Evolutionary conservation across 2,888 invertebrate genomes (phyloP), one percentile per base, ranked within the genome.

Genomic region (Pheosia tremula): DNA sequence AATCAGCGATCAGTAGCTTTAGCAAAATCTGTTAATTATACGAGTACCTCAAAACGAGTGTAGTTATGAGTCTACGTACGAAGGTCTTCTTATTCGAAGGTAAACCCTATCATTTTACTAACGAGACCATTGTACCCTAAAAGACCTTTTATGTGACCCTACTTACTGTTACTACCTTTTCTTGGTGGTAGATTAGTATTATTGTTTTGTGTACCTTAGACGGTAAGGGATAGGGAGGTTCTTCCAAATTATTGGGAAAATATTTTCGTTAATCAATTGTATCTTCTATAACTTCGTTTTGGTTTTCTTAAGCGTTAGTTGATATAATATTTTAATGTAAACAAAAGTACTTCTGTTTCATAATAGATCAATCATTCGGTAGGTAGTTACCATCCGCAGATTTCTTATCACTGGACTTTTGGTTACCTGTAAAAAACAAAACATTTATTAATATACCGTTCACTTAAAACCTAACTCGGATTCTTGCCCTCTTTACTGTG

Each of bases 41-140:
- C 3, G 7, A 5, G n/a, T 8, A 38, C 0, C 24, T 24, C 24
- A 24, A 24, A 24, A 0, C 1, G 38, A 13, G 10, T 39, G 39
- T n/a, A 11, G 6, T 39, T 8, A 55, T 39, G 39, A 55, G 55
- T 39, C 11, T n/a, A 38, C 55, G 11, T 37, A 37, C 10, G 4
- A 69, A 69, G 59, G 63, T 62, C 52, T 61, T 63, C 57, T 66
- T 61, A 61, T 68, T 66, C 62, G 72, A 61, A 62, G 63, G 74
- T 58, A 52, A 60, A 67, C 78, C 67, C 59, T 39, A 68, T 71
- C 72, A 74, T 78, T 77, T 71, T 69, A 70, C 75, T 76, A 71
- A 74, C 68, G 69, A 71, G 68, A 63, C 65, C 64, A 69, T 71
- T 71, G 68, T 66, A 60, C 53, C n/a, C 39, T 37, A 39, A 38